Evolutionary conservation across 2,797 vertebrate species (phyloP).

Genomic region (Microchirus variegatus): DNA sequence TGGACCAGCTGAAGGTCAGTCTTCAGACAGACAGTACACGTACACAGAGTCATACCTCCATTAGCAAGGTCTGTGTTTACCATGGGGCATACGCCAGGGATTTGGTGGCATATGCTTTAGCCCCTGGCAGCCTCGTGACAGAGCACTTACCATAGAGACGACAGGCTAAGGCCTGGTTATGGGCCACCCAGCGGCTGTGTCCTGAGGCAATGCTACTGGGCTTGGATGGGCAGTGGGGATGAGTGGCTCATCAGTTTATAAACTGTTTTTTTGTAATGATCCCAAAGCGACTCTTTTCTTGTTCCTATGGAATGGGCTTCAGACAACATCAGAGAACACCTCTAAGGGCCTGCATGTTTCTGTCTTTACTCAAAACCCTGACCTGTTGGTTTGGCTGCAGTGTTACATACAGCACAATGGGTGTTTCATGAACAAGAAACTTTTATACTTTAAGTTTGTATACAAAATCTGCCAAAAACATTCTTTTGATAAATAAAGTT

Average conservation of each 20-base stretch:
- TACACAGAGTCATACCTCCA: constrained; percentile 65
- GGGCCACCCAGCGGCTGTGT: constrained; percentile 77
- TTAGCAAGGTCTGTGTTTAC: constrained; percentile 84
- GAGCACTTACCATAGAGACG: constrained; percentile 85
- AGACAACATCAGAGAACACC: constrained; percentile 10
- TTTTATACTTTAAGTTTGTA: background rate
- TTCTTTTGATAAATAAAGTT: no score
- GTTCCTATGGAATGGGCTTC: constrained; percentile 14
- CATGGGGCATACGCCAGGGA: constrained; percentile 76
- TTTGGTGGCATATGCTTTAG: constrained; percentile 84
- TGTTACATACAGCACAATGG: background rate
- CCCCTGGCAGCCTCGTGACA: constrained; percentile 84
- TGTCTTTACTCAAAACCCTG: constrained; percentile 4
- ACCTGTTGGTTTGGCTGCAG: constrained; percentile 3
- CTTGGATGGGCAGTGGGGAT: constrained; percentile 64
- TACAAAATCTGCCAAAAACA: no score
- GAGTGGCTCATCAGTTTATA: constrained; percentile 62
- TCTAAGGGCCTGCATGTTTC: background rate
- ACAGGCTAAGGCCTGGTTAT: constrained; percentile 74
- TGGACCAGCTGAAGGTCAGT: constrained; percentile 77
- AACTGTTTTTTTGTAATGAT: constrained; percentile 37
- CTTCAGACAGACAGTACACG: constrained; percentile 35
- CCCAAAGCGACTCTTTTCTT: constrained; percentile 50
- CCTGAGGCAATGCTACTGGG: constrained; percentile 81
- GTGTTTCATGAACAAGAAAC: background rate